These are phyloP conservation scores for Agrilus mali DNA, from an alignment of 2,888 invertebrate genomes.

Conservation along the genomic window DNA sequence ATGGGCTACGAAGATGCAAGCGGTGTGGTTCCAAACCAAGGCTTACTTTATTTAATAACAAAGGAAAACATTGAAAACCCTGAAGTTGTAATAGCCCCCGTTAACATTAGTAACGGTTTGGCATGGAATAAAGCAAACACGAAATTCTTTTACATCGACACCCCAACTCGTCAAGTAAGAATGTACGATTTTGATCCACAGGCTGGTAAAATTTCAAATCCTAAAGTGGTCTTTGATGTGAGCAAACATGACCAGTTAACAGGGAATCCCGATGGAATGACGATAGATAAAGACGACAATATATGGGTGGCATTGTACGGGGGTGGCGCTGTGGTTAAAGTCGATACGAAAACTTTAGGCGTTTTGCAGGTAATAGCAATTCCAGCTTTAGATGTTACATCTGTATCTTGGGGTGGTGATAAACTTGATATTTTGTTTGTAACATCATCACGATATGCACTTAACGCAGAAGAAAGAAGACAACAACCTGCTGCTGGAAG, in stretches of 20 bases:
- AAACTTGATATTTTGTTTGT: slow-evolving; percentile 48
- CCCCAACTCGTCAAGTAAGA: slow-evolving; percentile 49
- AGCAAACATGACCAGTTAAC: slow-evolving; percentile 9
- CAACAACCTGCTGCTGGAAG: slow-evolving; percentile 36
- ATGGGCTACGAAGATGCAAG: slow-evolving; percentile 45
- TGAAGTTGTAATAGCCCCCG: slow-evolving; percentile 27
- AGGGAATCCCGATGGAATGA: slow-evolving; percentile 45
- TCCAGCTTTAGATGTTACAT: slow-evolving; percentile 45
- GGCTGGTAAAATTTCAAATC: slow-evolving; percentile 36
- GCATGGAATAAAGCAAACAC: slow-evolving; percentile 60
- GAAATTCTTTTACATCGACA: slow-evolving; percentile 69
- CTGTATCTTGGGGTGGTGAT: slow-evolving; percentile 50
- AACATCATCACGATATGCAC: slow-evolving; percentile 37
- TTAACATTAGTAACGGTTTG: slow-evolving; percentile 66
- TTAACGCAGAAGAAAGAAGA: slow-evolving; percentile 21
- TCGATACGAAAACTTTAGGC: slow-evolving; percentile 35
- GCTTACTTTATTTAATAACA: slow-evolving; percentile 45
- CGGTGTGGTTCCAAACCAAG: slow-evolving; percentile 39
- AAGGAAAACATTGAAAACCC: slow-evolving; percentile 25
- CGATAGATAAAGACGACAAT: slow-evolving; percentile 63
- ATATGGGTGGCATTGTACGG: slow-evolving; percentile 61
- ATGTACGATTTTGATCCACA: slow-evolving; percentile 56
- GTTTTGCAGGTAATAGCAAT: slow-evolving; percentile 37
- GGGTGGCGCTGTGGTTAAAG: slow-evolving; percentile 48
- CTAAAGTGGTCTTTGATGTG: slow-evolving; percentile 20